phyloP scores from a whole-genome alignment of 1,140 invertebrate species.

The Hestina assimilis region DNA sequence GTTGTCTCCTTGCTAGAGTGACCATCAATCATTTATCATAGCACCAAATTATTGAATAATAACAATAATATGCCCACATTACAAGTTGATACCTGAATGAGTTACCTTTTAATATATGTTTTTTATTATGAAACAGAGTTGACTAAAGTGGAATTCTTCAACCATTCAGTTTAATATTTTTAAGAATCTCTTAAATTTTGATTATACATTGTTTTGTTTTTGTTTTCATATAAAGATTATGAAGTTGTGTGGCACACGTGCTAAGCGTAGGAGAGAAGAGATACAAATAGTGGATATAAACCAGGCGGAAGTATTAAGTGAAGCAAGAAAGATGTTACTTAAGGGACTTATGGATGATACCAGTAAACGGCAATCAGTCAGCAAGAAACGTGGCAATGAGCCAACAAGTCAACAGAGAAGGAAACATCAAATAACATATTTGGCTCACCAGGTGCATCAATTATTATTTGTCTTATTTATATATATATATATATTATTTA shows the following conservation, averaged over 20 bases:
- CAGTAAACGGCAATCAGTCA: constrained; percentile 73
- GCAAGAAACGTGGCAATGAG: constrained; percentile 80
- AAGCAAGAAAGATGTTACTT: constrained; percentile 88
- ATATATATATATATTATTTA: constrained; percentile 1
- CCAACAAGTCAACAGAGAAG: constrained; percentile 85
- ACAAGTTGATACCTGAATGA: no score
- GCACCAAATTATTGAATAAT: no score
- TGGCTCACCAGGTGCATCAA: constrained; percentile 87
- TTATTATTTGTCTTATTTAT: constrained; percentile 15
- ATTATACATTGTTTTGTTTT: background rate
- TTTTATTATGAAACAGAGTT: no score
- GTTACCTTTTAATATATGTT: no score
- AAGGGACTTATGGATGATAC: constrained; percentile 89
- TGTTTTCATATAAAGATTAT: constrained; percentile 48
- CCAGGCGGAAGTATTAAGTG: constrained; percentile 89
- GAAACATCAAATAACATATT: constrained; percentile 98
- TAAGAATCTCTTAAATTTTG: background rate
- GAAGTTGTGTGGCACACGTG: constrained; percentile 69
- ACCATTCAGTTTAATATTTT: no score
- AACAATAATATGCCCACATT: no score
- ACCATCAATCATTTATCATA: no score
- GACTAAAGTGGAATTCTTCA: no score
- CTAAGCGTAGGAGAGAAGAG: constrained; percentile 73
- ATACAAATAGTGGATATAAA: constrained; percentile 90
- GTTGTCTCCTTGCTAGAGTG: no score